These are phyloP conservation scores for Dallia pectoralis DNA, from an alignment of 2,797 vertebrate species.

Conservation along the genomic window DNA sequence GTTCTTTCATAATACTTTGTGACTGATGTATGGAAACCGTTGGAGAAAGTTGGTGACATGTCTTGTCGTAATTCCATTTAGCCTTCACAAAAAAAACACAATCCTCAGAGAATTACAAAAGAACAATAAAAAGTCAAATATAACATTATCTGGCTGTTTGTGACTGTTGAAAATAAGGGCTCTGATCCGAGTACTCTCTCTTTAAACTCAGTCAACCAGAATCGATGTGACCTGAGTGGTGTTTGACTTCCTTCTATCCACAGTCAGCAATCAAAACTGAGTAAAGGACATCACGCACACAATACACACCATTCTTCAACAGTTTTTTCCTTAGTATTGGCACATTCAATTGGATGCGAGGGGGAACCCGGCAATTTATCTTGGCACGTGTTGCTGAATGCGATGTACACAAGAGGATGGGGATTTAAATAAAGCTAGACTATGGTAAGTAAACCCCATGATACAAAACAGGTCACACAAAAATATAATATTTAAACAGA, in stretches of 20 bases:
- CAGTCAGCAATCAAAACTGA: conserved; percentile 46
- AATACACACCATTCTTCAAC: background rate
- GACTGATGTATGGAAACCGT: conserved; percentile 1
- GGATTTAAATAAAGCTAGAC: conserved; percentile 34
- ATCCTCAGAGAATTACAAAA: background rate
- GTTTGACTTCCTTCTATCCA: conserved; percentile 59
- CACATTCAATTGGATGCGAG: conserved; percentile 23
- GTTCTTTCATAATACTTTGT: background rate
- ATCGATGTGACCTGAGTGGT: conserved; percentile 58
- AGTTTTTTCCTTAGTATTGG: background rate
- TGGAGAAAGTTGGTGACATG: conserved; percentile 6
- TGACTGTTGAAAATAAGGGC: no score
- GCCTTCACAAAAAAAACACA: background rate
- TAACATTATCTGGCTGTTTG: background rate
- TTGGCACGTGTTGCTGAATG: background rate
- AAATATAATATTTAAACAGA: background rate
- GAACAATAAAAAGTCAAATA: background rate
- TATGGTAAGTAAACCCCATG: conserved; percentile 50
- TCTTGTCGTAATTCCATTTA: background rate
- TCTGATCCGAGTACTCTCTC: conserved; percentile 37
- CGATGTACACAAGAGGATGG: conserved; percentile 18
- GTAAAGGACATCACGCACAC: conserved; percentile 31
- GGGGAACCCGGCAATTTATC: conserved; percentile 1
- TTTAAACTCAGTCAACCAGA: conserved; percentile 67
- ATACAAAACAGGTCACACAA: background rate